Evolutionary conservation across 2,888 invertebrate genomes (phyloP).

Genomic region (Dryobota labecula): DNA sequence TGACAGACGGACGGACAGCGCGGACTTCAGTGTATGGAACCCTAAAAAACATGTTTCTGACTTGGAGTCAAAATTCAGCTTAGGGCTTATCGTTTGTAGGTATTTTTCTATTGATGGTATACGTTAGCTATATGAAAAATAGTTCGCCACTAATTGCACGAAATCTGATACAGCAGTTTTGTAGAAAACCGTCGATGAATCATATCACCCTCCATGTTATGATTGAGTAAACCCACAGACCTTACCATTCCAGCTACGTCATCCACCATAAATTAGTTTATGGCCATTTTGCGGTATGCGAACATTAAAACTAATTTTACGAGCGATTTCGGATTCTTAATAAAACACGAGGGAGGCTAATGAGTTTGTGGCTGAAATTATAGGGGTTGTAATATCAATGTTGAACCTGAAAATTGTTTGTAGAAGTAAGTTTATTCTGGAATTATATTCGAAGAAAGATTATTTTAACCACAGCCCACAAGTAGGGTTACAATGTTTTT

Average conservation of each 20-base stretch:
- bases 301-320: slow-evolving; percentile 65
- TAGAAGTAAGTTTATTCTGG: neutral
- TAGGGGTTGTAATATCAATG: slow-evolving; percentile 41
- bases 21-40: no score
- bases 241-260: slow-evolving; percentile 51
- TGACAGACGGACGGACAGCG: no score
- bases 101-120: neutral
- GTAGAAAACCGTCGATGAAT: slow-evolving; percentile 57
- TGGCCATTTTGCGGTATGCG: slow-evolving; percentile 53
- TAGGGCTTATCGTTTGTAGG: neutral
- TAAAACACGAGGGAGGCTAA: slow-evolving; percentile 48
- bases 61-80: neutral
- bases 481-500: no score
- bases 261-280: slow-evolving; percentile 60
- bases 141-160: slow-evolving; percentile 56
- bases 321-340: slow-evolving; percentile 64
- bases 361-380: slow-evolving; percentile 52
- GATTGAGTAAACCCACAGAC: slow-evolving; percentile 54
- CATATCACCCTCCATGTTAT: slow-evolving; percentile 59
- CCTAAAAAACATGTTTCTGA: neutral
- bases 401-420: slow-evolving; percentile 15
- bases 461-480: no score
- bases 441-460: neutral
- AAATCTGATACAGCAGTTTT: slow-evolving; percentile 66
- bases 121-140: slow-evolving; percentile 37